A percentile compares a stretch with the other conserved stretches of the same genome.
These are phyloP conservation scores for Asobara japonica DNA, from an alignment of 1,140 invertebrate genomes.

Conservation along the genomic window DNA sequence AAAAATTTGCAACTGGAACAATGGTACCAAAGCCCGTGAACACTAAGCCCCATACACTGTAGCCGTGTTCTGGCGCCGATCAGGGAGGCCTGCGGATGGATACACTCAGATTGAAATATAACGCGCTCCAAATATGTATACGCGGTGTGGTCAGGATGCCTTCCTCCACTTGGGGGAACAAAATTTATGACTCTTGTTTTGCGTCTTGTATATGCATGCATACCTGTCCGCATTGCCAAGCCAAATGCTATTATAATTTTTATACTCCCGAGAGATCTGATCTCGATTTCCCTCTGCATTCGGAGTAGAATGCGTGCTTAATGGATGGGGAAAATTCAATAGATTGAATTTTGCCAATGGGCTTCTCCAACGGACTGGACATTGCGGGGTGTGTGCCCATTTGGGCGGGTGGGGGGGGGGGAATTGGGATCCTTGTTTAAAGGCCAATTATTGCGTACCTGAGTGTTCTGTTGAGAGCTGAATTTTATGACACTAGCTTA, in stretches of 20 bases:
- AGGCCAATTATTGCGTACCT: too few relatives aligned
- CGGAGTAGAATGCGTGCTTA: constrained; percentile 4
- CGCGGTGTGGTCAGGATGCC: constrained; percentile 24
- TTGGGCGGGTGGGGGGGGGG: too few relatives aligned
- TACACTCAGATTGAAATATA: constrained; percentile 61
- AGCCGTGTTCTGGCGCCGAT: constrained; percentile 58
- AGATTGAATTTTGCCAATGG: background rate
- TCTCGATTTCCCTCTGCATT: constrained; percentile 12
- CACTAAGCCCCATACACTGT: constrained; percentile 12
- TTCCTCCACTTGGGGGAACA: constrained; percentile 17
- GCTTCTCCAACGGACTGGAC: too few relatives aligned
- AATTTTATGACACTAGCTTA: too few relatives aligned
- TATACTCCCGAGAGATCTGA: constrained; percentile 2
- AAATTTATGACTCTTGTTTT: constrained; percentile 41
- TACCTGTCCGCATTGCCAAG: background rate
- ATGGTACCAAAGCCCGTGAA: constrained; percentile 43
- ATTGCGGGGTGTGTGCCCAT: too few relatives aligned
- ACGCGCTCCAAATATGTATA: constrained; percentile 53
- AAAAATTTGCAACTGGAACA: constrained; percentile 66
- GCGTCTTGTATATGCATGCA: constrained; percentile 15
- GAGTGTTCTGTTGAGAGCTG: too few relatives aligned
- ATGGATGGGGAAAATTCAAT: background rate
- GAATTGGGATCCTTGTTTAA: too few relatives aligned
- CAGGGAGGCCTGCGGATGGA: constrained; percentile 42
- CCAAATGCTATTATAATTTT: constrained; percentile 14